Evolutionary conservation across 2,888 invertebrate species (phyloP).

Genomic region (Torymus tubicola): DNA sequence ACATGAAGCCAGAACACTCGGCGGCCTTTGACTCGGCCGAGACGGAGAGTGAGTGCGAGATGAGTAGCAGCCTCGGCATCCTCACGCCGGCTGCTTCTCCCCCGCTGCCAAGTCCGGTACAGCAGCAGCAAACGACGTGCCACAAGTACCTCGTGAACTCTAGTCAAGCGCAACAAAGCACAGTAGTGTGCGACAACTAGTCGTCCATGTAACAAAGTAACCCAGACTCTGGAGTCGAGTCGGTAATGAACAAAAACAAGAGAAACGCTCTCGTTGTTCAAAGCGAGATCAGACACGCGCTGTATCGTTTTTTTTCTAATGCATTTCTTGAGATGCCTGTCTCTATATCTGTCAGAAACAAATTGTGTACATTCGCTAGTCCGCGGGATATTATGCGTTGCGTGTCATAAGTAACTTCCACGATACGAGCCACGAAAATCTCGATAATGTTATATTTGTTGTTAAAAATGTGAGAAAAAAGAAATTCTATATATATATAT

Average conservation of each 20-base stretch:
- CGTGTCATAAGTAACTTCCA: not conserved
- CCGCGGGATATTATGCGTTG: not conserved
- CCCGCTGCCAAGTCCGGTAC: constrained; percentile 7
- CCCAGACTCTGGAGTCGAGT: constrained; percentile 46
- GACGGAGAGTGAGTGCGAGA: constrained; percentile 63
- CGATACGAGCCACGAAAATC: no score
- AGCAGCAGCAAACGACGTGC: not conserved
- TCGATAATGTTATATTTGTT: constrained; percentile 4
- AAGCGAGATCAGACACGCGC: no score
- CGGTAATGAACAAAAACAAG: constrained; percentile 9
- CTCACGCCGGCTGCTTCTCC: constrained; percentile 69
- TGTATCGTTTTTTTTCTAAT: constrained; percentile 6
- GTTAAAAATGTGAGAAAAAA: constrained; percentile 4
- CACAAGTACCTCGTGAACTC: constrained; percentile 45
- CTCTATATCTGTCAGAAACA: no score
- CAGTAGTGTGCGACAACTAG: constrained; percentile 45
- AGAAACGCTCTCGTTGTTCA: no score
- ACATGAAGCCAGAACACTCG: constrained; percentile 67
- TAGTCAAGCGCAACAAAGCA: constrained; percentile 49
- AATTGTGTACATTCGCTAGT: constrained; percentile 34
- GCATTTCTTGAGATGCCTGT: constrained; percentile 40
- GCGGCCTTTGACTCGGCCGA: constrained; percentile 50
- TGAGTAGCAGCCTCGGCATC: constrained; percentile 65
- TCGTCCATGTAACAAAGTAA: not conserved
- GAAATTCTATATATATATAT: not conserved